Evolutionary conservation across 2,888 invertebrate species (phyloP).

Genomic region (Salticus scenicus): DNA sequence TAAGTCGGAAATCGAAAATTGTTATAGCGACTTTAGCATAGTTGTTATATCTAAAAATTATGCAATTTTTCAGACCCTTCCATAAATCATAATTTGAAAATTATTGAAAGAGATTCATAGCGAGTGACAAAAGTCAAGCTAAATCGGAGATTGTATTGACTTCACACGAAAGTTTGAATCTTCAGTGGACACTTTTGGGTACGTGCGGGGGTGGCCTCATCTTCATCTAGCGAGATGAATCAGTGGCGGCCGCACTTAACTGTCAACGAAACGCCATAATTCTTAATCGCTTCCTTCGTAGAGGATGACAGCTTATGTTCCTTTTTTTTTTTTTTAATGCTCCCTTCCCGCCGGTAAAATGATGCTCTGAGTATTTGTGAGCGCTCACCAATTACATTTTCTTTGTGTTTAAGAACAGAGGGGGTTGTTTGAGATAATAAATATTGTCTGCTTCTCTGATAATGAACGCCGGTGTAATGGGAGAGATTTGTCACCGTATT

Average conservation of each 20-base stretch:
- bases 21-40: too few species aligned
- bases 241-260: constrained; percentile 12
- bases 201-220: constrained; percentile 1
- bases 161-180: too few species aligned
- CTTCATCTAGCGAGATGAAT: neutral
- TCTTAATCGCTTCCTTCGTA: constrained; percentile 1
- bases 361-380: neutral
- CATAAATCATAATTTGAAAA: too few species aligned
- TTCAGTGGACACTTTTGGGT: too few species aligned
- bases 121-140: too few species aligned
- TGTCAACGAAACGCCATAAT: constrained; percentile 5
- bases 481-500: neutral
- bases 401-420: neutral
- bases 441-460: neutral
- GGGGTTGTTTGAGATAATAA: neutral
- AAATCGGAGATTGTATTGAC: too few species aligned
- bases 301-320: neutral
- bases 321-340: neutral
- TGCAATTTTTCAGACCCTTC: too few species aligned
- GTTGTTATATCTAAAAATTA: too few species aligned
- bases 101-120: too few species aligned
- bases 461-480: neutral
- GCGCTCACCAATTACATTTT: neutral
- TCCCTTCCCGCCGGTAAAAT: neutral
- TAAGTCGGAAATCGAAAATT: too few species aligned